Evolutionary conservation across 1,140 invertebrate genomes (phyloP).

Genomic region (Caerostris darwini): DNA sequence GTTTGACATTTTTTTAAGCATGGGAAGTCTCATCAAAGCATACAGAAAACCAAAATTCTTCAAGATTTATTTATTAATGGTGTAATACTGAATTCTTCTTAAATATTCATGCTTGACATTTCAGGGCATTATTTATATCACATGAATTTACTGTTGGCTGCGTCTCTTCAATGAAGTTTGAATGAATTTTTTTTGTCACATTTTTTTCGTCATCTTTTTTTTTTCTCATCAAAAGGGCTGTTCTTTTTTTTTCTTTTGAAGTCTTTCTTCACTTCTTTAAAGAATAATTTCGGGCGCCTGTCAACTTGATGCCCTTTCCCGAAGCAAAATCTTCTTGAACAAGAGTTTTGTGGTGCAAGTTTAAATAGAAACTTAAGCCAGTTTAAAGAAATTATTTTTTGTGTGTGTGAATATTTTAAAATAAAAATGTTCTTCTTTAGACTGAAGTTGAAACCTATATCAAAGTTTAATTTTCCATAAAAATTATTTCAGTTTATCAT

Average conservation of each 20-base stretch:
- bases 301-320: not conserved
- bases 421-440: no score
- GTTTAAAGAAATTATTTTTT: no score
- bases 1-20: not conserved
- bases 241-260: not conserved
- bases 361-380: not conserved
- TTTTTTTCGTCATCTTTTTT: not conserved
- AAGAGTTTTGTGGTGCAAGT: not conserved
- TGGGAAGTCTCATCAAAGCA: not conserved
- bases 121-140: not conserved
- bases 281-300: not conserved
- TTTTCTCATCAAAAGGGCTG: not conserved
- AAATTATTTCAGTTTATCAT: no score
- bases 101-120: conserved; percentile 17
- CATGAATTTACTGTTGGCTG: not conserved
- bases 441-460: no score
- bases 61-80: not conserved
- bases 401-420: no score
- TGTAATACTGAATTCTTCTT: not conserved
- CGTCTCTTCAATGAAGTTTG: not conserved
- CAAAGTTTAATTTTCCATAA: no score
- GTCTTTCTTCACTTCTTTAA: not conserved
- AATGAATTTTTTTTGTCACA: not conserved
- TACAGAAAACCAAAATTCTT: no score
- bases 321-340: not conserved